Evolutionary conservation across 2,113 vertebrate species (phyloP), one percentile per base, ranked within the genome.

Genomic region (Lasiurus borealis): DNA sequence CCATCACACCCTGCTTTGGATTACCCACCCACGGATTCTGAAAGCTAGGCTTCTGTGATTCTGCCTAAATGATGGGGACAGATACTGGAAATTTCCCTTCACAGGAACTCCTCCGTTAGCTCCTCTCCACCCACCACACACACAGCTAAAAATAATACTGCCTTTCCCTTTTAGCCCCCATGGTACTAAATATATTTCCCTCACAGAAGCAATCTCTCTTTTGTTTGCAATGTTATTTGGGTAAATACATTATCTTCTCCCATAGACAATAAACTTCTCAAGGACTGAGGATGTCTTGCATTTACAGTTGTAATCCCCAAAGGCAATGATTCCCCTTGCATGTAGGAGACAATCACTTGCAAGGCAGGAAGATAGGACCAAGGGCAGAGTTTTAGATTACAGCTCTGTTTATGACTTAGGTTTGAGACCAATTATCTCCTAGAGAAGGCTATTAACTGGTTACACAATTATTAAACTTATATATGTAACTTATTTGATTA

Each of bases 401-500:
- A n/a, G n/a, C n/a, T n/a, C n/a, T n/a, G n/a, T n/a, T n/a, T n/a
- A n/a, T n/a, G n/a, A n/a, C n/a, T n/a, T n/a, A n/a, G n/a, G n/a
- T n/a, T n/a, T n/a, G n/a, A n/a, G n/a, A n/a, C n/a, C n/a, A n/a
- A n/a, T n/a, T n/a, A 52, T 46, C 4, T 16, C 40, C 78, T 64
- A 40, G 82, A 64, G 68, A 82, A 57, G 48, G 50, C 52, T 50
- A 40, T 77, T 62, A 44, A 52, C 36, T 77, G 31, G 86, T 73
- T 77, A 40, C 0, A 29, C 18, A 12, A 89, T 66, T 40, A 77
- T 34, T 54, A 78, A 87, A 10, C 62, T 85, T 81, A 19, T 69
- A 91, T 90, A 36, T 80, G 11, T 57, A 85, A 46, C 75, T 89
- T 77, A 27, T 52, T 91, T 95, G 50, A 95, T 85, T 91, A 89